phyloP scores from a whole-genome alignment of 2,888 invertebrate genomes.

The Ligdia adustata region DNA sequence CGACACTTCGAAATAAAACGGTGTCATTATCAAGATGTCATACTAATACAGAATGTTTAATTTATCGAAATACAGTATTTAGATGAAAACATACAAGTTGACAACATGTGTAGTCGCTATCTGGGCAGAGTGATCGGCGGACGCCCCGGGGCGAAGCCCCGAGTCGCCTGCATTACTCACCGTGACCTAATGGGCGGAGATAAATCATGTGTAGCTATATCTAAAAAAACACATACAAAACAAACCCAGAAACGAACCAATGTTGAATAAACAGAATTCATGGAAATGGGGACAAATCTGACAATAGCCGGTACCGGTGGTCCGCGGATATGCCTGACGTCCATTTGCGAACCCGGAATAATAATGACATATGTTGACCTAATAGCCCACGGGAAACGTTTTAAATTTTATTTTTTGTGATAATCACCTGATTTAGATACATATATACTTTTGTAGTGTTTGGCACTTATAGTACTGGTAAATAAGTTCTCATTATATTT shows the following conservation, averaged over 20 bases:
- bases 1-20: conserved; percentile 68
- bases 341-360: conserved; percentile 57
- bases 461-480: too few relatives aligned
- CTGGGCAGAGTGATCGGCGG: conserved; percentile 76
- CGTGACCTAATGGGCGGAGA: conserved; percentile 79
- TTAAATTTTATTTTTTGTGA: too few relatives aligned
- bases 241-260: conserved; percentile 66
- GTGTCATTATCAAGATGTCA: conserved; percentile 72
- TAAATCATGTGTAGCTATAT: conserved; percentile 72
- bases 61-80: conserved; percentile 77
- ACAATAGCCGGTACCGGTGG: conserved; percentile 70
- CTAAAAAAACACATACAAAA: conserved; percentile 69
- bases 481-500: too few relatives aligned
- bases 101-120: conserved; percentile 81
- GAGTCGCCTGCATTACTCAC: conserved; percentile 74
- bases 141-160: conserved; percentile 70
- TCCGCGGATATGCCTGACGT: conserved; percentile 55
- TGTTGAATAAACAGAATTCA: conserved; percentile 81
- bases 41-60: conserved; percentile 75
- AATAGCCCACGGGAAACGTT: conserved; percentile 6
- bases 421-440: too few relatives aligned
- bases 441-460: too few relatives aligned
- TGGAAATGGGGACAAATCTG: conserved; percentile 80
- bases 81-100: conserved; percentile 83
- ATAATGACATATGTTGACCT: conserved; percentile 44